Conservation (phyloP, 2,797 vertebrate genomes). For the Hemibagrus guttatus region DNA sequence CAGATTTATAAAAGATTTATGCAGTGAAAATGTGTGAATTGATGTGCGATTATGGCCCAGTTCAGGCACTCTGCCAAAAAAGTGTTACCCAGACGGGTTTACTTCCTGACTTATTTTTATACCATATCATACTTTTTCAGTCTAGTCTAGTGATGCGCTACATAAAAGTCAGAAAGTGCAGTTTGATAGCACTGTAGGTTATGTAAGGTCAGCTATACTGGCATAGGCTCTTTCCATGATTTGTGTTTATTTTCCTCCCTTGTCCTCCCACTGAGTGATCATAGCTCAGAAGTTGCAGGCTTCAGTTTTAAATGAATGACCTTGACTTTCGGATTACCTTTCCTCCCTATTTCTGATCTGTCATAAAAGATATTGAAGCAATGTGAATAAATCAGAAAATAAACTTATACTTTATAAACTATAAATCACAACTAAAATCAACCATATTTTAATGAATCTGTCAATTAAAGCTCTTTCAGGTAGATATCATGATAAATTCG, state of each 20-base stretch:
- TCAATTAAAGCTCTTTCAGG: background rate
- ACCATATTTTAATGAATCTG: background rate
- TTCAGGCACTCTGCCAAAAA: background rate
- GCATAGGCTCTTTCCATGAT: background rate
- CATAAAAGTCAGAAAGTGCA: background rate
- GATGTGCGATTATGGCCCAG: background rate
- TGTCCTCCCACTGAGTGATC: background rate
- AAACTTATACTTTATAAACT: too few species aligned
- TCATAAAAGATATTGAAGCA: background rate
- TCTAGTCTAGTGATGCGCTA: background rate
- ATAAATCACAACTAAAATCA: background rate
- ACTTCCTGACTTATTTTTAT: conserved; percentile 6
- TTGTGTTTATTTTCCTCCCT: background rate
- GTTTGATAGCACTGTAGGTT: background rate
- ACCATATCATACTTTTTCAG: background rate
- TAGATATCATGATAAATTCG: background rate
- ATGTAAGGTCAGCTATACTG: conserved; percentile 7
- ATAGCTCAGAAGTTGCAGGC: background rate
- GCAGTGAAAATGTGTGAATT: background rate
- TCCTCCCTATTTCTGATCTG: background rate
- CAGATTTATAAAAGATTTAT: background rate
- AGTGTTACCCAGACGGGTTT: background rate
- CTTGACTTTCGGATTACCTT: background rate
- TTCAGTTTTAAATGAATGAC: background rate
- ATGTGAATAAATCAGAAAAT: background rate